Percentiles rank a stretch among this genome's conserved stretches.
These are phyloP conservation scores for Phaonia tiefii DNA, from an alignment of 2,888 invertebrate genomes.

Conservation along the genomic window DNA sequence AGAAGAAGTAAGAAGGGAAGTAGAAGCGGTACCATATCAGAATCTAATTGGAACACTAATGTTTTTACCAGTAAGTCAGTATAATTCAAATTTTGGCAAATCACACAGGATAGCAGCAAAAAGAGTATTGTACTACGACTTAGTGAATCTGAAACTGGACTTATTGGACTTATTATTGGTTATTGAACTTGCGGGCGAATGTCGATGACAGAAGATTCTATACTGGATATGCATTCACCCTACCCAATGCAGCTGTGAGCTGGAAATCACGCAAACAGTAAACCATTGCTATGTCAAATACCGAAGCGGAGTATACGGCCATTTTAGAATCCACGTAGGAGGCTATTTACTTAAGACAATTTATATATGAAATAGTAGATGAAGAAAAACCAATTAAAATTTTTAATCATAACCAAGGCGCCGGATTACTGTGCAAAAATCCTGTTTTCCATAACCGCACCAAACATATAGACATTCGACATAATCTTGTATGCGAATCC, in stretches of 20 bases:
- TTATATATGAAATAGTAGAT: constrained; percentile 38
- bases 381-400: too few species aligned
- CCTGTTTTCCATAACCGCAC: constrained; percentile 43
- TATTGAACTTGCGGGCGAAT: constrained; percentile 50
- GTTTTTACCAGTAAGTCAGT: constrained; percentile 62
- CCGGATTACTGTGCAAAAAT: too few species aligned
- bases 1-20: constrained; percentile 42
- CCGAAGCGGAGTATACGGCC: constrained; percentile 27
- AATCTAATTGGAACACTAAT: constrained; percentile 56
- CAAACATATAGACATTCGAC: constrained; percentile 44
- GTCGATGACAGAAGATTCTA: constrained; percentile 53
- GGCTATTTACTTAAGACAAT: constrained; percentile 41
- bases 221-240: constrained; percentile 51
- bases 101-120: constrained; percentile 62
- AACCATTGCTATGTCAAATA: constrained; percentile 41
- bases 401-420: too few species aligned
- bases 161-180: constrained; percentile 27
- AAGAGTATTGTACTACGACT: constrained; percentile 59
- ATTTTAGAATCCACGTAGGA: constrained; percentile 32
- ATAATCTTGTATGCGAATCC: constrained; percentile 36
- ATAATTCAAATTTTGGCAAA: constrained; percentile 63
- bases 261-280: constrained; percentile 50
- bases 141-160: constrained; percentile 48
- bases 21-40: too few species aligned
- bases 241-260: too few species aligned